These are phyloP conservation scores for Allobates femoralis DNA, from an alignment of 2,797 vertebrate species.

Conservation along the genomic window DNA sequence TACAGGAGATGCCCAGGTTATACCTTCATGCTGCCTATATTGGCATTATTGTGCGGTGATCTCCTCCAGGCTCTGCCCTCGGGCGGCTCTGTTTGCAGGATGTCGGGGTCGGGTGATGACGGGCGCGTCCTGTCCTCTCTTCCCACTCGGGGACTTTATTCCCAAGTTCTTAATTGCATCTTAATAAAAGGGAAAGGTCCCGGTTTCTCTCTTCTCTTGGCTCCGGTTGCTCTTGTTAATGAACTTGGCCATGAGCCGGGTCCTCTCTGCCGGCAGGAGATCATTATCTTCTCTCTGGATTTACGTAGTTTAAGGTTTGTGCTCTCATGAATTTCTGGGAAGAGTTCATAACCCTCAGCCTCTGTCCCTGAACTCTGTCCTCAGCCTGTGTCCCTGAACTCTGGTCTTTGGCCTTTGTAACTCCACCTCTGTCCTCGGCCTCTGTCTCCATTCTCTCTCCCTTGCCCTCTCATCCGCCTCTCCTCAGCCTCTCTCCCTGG, in stretches of 20 bases:
- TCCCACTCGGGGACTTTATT: neutral
- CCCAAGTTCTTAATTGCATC: neutral
- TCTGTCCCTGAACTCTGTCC: neutral
- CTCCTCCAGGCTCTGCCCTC: too few species aligned
- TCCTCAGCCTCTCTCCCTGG: too few species aligned
- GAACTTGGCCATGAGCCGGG: neutral
- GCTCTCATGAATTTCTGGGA: constrained; percentile 28
- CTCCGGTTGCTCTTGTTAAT: neutral
- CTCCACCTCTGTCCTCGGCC: too few species aligned
- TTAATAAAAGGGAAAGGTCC: constrained; percentile 3
- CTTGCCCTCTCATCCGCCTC: too few species aligned
- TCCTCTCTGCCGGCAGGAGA: neutral
- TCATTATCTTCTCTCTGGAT: neutral
- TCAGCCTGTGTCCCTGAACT: neutral
- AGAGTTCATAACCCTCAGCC: constrained; percentile 25
- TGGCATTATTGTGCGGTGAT: too few species aligned
- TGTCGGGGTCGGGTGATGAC: neutral
- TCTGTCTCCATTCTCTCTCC: too few species aligned
- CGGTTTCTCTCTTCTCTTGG: neutral
- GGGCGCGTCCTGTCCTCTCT: neutral
- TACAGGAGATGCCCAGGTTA: neutral
- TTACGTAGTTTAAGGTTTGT: neutral
- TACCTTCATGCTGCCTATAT: neutral
- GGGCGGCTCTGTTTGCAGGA: too few species aligned
- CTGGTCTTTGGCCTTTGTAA: neutral